phyloP scores from a whole-genome alignment of 1,140 invertebrate species.

The Sycophaga agraensis region DNA sequence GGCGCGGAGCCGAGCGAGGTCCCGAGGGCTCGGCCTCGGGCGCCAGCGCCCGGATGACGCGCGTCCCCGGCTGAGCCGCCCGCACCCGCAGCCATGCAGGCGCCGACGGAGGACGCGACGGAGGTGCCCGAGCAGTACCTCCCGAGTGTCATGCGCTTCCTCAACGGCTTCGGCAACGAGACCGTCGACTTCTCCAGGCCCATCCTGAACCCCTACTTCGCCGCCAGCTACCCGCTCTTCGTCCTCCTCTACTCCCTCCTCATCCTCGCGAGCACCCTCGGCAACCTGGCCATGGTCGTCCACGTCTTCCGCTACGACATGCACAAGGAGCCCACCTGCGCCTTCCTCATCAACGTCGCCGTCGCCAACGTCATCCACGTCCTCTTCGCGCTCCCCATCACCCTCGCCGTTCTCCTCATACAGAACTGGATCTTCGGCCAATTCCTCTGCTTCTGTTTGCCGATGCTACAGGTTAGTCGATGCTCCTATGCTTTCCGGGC shows the following conservation, averaged over 20 bases:
- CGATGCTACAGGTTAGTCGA: constrained; percentile 69
- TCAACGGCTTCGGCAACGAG: constrained; percentile 45
- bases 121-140: constrained; percentile 35
- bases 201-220: constrained; percentile 54
- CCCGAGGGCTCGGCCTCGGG: too few species aligned
- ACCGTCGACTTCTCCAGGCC: constrained; percentile 52
- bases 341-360: constrained; percentile 69
- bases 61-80: too few species aligned
- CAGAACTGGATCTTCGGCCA: constrained; percentile 76
- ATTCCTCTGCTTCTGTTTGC: constrained; percentile 73
- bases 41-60: too few species aligned
- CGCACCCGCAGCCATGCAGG: neutral
- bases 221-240: constrained; percentile 64
- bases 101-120: neutral
- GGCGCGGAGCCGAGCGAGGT: too few species aligned
- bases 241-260: constrained; percentile 66
- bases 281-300: constrained; percentile 64
- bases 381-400: constrained; percentile 67
- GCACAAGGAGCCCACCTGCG: constrained; percentile 66
- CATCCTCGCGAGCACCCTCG: constrained; percentile 60
- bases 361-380: constrained; percentile 71
- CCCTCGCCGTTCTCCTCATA: constrained; percentile 68
- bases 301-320: constrained; percentile 64
- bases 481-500: too few species aligned
- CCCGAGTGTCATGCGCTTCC: constrained; percentile 35